phyloP scores from a whole-genome alignment of 1,140 invertebrate species.

The Sesamia nonagrioides region DNA sequence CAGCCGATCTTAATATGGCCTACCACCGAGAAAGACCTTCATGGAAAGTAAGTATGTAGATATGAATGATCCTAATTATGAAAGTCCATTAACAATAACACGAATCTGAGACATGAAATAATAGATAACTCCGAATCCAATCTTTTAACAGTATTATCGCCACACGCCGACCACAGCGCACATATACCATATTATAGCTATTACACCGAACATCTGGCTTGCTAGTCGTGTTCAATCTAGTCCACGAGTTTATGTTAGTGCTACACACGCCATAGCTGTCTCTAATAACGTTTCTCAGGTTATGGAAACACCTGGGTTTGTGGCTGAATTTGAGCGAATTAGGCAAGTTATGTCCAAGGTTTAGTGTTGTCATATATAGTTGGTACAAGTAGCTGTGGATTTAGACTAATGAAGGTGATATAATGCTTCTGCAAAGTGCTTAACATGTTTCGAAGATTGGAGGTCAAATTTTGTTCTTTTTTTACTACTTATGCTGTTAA shows the following conservation, averaged over 20 bases:
- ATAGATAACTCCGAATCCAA: neutral
- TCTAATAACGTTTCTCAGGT: slow-evolving; percentile 1
- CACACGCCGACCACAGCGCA: neutral
- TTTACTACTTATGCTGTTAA: too few species aligned
- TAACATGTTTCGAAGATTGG: too few species aligned
- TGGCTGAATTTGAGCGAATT: neutral
- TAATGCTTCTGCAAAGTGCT: too few species aligned
- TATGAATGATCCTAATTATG: too few species aligned
- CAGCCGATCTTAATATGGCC: too few species aligned
- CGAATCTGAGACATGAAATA: neutral
- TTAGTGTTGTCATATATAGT: too few species aligned
- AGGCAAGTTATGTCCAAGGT: neutral
- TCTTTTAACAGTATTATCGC: neutral
- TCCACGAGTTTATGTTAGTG: slow-evolving; percentile 24
- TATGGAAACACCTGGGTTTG: slow-evolving; percentile 18
- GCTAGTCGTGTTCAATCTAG: slow-evolving; percentile 38
- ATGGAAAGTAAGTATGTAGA: too few species aligned
- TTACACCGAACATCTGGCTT: slow-evolving; percentile 37
- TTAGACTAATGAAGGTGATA: too few species aligned
- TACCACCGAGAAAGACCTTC: too few species aligned
- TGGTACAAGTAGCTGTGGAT: too few species aligned
- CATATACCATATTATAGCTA: neutral
- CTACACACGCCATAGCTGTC: neutral
- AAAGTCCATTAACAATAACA: too few species aligned
- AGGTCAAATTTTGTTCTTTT: too few species aligned